Conservation (phyloP, 2,888 invertebrate species). For the Stegana nigrithorax region DNA sequence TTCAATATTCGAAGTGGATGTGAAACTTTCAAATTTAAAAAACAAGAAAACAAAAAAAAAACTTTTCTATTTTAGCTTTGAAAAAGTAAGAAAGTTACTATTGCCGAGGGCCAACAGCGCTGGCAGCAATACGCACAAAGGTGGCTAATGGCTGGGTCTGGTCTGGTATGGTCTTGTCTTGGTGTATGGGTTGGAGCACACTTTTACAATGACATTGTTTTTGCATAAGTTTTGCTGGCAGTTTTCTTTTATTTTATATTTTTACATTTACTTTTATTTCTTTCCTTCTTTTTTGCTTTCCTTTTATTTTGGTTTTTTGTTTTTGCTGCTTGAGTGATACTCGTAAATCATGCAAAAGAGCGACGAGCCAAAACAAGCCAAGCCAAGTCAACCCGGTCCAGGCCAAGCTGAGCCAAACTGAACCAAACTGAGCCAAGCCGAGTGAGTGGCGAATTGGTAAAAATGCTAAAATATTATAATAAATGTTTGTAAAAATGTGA, state of each 20-base stretch:
- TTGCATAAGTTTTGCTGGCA: no score
- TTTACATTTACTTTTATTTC: neutral
- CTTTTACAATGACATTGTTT: no score
- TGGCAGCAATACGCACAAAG: no score
- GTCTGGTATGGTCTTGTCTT: no score
- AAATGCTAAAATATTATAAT: conserved; percentile 16
- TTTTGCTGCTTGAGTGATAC: neutral
- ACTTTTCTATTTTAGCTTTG: conserved; percentile 3
- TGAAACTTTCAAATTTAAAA: conserved; percentile 45
- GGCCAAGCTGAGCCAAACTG: neutral
- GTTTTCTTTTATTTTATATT: no score
- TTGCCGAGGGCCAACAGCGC: no score
- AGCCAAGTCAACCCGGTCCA: neutral
- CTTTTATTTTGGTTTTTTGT: neutral
- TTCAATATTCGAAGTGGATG: conserved; percentile 42
- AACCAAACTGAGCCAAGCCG: neutral
- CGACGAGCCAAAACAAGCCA: neutral
- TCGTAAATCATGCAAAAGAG: neutral
- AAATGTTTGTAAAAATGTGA: conserved; percentile 13
- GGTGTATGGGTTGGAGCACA: no score
- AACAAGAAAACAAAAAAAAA: conserved; percentile 32
- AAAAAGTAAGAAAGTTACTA: no score
- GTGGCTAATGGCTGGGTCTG: no score
- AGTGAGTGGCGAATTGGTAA: neutral
- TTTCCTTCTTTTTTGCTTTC: neutral